Evolutionary conservation across 2,113 vertebrate species (phyloP).

Genomic region (Isurus oxyrinchus): DNA sequence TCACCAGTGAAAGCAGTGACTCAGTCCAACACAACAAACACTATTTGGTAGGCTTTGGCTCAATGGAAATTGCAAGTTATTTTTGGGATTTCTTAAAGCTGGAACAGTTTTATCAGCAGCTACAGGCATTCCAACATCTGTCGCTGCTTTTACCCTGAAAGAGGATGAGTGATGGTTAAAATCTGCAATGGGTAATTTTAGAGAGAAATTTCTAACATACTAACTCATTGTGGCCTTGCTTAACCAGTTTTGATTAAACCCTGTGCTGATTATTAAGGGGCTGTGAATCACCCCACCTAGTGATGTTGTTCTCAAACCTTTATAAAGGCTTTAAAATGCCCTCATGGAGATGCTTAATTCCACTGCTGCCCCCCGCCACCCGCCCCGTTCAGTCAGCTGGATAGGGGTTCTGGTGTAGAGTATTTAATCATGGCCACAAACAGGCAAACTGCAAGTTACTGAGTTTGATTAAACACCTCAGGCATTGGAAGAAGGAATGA

Average conservation of each 20-base stretch:
- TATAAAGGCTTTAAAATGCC: not conserved
- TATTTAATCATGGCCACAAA: not conserved
- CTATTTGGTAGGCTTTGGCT: not conserved
- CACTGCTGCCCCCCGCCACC: no score
- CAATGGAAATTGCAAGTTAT: not conserved
- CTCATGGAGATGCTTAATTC: not conserved
- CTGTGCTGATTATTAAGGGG: not conserved
- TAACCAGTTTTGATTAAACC: not conserved
- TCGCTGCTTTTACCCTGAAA: not conserved
- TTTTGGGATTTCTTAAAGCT: not conserved
- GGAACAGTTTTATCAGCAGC: not conserved
- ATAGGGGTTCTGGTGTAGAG: not conserved
- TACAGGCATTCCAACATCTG: not conserved
- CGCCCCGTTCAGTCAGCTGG: not conserved
- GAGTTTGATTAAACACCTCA: not conserved
- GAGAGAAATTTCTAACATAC: not conserved
- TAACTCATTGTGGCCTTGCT: not conserved
- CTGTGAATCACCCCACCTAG: not conserved
- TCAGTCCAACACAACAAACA: not conserved
- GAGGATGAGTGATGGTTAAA: not conserved
- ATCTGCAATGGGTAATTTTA: not conserved
- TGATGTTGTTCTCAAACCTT: not conserved
- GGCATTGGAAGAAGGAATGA: not conserved
- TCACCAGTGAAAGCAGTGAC: not conserved
- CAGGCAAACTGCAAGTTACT: not conserved